Conservation (phyloP, 2,888 invertebrate genomes). For the Gymnoscelis rufifasciata region DNA sequence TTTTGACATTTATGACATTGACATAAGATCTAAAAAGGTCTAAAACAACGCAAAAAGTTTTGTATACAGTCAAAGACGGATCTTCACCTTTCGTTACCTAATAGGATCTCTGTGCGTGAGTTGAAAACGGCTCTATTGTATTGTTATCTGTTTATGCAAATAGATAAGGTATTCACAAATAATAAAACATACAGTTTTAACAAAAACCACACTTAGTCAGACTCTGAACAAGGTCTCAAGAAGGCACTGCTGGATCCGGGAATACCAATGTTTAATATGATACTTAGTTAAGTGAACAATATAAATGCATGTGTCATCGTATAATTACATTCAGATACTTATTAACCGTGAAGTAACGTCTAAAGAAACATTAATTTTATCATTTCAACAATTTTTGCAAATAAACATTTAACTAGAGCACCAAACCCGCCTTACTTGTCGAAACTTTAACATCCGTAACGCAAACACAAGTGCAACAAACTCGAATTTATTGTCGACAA, state of each 20-base stretch:
- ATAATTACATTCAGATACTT: not conserved
- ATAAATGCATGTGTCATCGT: not conserved
- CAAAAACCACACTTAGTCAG: constrained; percentile 50
- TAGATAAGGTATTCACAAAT: constrained; percentile 38
- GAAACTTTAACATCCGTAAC: constrained; percentile 60
- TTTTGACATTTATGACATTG: constrained; percentile 23
- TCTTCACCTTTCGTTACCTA: constrained; percentile 58
- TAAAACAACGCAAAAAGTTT: constrained; percentile 17
- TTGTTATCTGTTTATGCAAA: constrained; percentile 56
- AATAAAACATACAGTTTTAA: constrained; percentile 45
- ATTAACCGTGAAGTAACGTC: not conserved
- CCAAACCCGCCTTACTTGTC: constrained; percentile 41
- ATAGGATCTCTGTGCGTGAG: constrained; percentile 62
- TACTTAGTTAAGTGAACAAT: no score
- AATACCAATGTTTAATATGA: constrained; percentile 1
- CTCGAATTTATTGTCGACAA: constrained; percentile 37
- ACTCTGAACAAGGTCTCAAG: constrained; percentile 29
- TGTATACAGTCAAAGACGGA: constrained; percentile 43
- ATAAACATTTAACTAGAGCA: constrained; percentile 40
- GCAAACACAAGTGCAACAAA: constrained; percentile 71
- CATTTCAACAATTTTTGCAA: constrained; percentile 24
- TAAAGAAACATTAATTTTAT: constrained; percentile 5
- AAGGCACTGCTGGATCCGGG: constrained; percentile 24
- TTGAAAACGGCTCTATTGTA: constrained; percentile 55
- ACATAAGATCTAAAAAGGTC: constrained; percentile 13